These are phyloP conservation scores for Dendroctonus valens DNA, from an alignment of 1,140 invertebrate species.

Conservation along the genomic window DNA sequence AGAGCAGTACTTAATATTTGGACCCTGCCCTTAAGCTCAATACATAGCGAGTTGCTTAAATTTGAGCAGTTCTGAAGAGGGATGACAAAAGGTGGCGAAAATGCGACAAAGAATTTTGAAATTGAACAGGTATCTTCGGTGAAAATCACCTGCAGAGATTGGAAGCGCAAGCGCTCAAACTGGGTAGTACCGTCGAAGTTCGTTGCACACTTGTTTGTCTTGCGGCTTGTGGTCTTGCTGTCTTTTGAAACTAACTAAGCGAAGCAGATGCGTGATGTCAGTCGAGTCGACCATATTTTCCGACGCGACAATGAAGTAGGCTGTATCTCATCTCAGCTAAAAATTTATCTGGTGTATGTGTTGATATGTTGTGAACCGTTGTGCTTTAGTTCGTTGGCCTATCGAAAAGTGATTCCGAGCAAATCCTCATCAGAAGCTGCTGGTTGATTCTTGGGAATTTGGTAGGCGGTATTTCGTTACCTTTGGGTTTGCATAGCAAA, in stretches of 20 bases:
- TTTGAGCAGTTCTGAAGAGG: too few relatives aligned
- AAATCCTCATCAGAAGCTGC: slow-evolving; percentile 5
- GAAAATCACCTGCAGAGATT: slow-evolving; percentile 38
- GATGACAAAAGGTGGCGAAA: too few relatives aligned
- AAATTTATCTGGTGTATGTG: slow-evolving; percentile 8
- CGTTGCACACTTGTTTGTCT: slow-evolving; percentile 39
- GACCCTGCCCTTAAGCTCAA: too few relatives aligned
- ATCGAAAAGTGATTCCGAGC: slow-evolving; percentile 3
- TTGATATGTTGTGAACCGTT: slow-evolving; percentile 12
- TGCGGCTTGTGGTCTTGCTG: neutral
- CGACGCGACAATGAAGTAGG: neutral
- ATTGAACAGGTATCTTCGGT: slow-evolving; percentile 9
- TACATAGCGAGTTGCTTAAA: too few relatives aligned
- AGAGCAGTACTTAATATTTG: too few relatives aligned
- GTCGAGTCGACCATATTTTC: slow-evolving; percentile 1
- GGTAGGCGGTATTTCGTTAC: slow-evolving; percentile 39
- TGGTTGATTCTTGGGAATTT: slow-evolving; percentile 38
- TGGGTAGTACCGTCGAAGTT: slow-evolving; percentile 23
- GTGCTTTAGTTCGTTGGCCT: slow-evolving; percentile 4
- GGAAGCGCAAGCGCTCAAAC: slow-evolving; percentile 25
- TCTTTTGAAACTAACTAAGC: slow-evolving; percentile 22
- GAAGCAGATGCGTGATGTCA: slow-evolving; percentile 23
- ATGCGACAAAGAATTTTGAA: too few relatives aligned
- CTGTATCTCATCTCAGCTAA: neutral
- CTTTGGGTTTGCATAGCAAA: slow-evolving; percentile 8